Base-by-base conservation (phyloP, 2,888 invertebrate genomes). In the Eupsilia transversa region DNA sequence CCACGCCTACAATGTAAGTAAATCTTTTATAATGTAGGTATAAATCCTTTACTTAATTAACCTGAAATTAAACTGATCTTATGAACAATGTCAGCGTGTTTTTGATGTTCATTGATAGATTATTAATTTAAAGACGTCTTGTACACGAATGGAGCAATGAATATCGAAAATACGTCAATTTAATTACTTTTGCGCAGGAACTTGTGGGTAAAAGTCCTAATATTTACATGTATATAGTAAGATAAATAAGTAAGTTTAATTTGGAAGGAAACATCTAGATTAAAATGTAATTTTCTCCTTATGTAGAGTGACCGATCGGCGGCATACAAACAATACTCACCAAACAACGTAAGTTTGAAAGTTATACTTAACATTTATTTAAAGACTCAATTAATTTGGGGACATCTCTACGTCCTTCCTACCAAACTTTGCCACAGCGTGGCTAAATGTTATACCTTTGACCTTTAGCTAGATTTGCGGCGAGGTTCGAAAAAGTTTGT, bases 141-240 rank as follows among this genome's bases (percentile, higher is more conserved):
- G 82, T 73, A 73, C n/a, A 82, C 73, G 82, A 80, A 82, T 80
- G 79, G 82, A 82, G 80, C 82, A 78, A 82, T 78, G 52, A 60
- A 61, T 41, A 56, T 78, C 46, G n/a, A 69, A 78, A 60, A 7
- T 0, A 17, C 23, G 56, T 52, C 54, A 30, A 52, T 59, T 52
- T 17, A 20, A n/a, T 20, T 10, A 35, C 7, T 41, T 65, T 7
- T 70, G 12, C 20, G 17, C 41, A 54, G 46, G 7, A 67, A 0
- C 12, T 54, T 17, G 3, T 38, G n/a, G 12, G 3, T 46, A 35
- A 35, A 3, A 14, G 14, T 49, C 6, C 2, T 23, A 14, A 17
- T 17, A 7, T 57, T 41, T 14, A 10, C 3, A 38, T 43, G 35
- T 38, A 20, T 1, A 23, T 41, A 41, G 4, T 46, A n/a, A 41